Evolutionary conservation across 2,113 vertebrate genomes (phyloP), one percentile per base, ranked within the genome.

Genomic region (Oxygymnocypris stewartii): DNA sequence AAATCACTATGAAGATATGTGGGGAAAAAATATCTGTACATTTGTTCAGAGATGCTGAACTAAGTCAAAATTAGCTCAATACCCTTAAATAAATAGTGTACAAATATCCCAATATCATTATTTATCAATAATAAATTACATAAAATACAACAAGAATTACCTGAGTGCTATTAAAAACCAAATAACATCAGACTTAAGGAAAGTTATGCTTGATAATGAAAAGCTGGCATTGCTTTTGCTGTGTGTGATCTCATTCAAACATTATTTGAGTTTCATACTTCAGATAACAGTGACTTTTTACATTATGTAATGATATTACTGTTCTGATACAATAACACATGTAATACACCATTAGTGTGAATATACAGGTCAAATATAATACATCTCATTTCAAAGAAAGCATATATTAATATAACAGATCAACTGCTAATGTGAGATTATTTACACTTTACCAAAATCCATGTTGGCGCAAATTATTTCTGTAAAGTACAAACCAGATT

Each of bases 121-220:
- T 63, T 80, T n/a, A 57, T 63, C 31, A 81, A n/a, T 63, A 44
- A 44, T 76, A 76, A 76, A 28, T 25, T 75, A 75, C 73, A 75
- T 25, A 25, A 25, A 75, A 47, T 75, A 47, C 73, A 61, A 61
- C 77, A 59, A 20, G 28, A 23, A 65, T 47, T 81, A 63, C 79
- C 79, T 81, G 79, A 82, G 59, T 82, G 59, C 40, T 63, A 82
- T 37, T 42, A 63, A 63, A 61, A 61, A 80, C 20, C 10, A 61
- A 79, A 49, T 28, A 25, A 49, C n/a, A 16, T 61, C 11, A 61
- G 35, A 79, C 6, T 65, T 14, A 81, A 47, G 11, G 35, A 25
- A 28, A 4, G 37, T 18, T 81, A 44, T 18, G 8, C 37, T 63
- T 28, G 40, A 44, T 63, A 13, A 44, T 28, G 14, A 81, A 63